phyloP scores from a whole-genome alignment of 2,113 vertebrate species.

The Spermophilus dauricus region DNA sequence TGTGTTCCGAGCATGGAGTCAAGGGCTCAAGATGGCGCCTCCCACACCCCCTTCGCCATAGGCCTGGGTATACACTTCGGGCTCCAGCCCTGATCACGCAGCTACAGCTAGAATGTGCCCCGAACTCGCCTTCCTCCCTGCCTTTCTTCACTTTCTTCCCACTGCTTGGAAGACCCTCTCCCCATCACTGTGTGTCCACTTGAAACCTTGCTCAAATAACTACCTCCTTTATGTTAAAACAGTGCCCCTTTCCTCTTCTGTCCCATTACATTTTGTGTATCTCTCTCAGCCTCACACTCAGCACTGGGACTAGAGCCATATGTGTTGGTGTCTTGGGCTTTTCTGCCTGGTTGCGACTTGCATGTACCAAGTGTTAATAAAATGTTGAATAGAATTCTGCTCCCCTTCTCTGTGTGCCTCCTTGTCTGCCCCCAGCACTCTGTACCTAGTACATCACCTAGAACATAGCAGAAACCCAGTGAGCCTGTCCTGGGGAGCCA shows the following conservation, averaged over 20 bases:
- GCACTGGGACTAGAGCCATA: neutral
- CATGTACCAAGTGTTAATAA: neutral
- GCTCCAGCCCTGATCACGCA: neutral
- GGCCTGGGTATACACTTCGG: rapidly evolving
- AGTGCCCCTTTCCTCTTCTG: neutral
- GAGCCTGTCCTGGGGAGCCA: neutral
- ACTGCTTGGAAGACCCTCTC: neutral
- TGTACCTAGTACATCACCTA: neutral
- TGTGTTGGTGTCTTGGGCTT: neutral
- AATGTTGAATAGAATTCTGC: neutral
- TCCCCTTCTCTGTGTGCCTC: neutral
- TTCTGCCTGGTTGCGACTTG: neutral
- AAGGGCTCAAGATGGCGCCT: neutral
- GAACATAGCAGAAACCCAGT: neutral
- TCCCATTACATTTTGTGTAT: neutral
- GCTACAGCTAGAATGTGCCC: neutral
- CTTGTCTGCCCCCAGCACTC: neutral
- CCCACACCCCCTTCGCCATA: rapidly evolving
- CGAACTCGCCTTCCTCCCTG: neutral
- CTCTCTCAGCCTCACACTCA: neutral
- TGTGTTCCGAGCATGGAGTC: neutral
- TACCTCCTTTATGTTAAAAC: neutral
- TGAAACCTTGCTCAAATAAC: neutral
- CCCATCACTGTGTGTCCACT: neutral
- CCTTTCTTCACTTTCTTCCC: neutral